These are phyloP conservation scores for Notiomystis cincta DNA, from an alignment of 2,113 vertebrate species.

Conservation along the genomic window DNA sequence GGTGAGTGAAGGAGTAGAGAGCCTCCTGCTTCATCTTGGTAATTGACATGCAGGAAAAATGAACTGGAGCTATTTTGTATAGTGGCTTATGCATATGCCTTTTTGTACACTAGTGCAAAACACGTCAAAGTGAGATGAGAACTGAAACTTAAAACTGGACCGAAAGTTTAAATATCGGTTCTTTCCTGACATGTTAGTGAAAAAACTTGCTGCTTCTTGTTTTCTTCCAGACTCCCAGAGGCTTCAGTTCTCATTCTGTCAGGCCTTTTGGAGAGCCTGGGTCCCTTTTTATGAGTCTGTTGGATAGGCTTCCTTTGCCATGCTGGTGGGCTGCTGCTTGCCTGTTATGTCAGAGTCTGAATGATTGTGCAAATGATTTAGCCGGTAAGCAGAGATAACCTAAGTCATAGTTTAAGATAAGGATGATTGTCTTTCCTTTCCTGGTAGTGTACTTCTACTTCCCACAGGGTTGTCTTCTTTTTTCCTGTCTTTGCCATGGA, in stretches of 20 bases:
- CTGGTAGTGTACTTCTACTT: neutral
- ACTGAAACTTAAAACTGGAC: neutral
- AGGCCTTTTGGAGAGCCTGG: neutral
- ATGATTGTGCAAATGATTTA: neutral
- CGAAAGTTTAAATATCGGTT: neutral
- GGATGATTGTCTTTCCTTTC: neutral
- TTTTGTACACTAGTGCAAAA: neutral
- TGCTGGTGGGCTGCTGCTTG: neutral
- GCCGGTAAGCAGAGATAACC: neutral
- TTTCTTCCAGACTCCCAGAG: neutral
- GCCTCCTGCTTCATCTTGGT: neutral
- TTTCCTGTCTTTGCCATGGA: neutral
- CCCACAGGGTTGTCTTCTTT: neutral
- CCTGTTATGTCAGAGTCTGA: neutral
- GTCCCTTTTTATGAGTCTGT: neutral
- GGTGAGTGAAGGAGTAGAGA: neutral
- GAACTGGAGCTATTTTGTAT: neutral
- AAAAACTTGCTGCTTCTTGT: neutral
- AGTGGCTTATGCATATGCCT: rapidly evolving
- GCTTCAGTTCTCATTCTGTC: neutral
- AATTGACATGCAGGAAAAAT: neutral
- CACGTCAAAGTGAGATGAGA: neutral
- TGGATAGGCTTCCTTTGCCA: neutral
- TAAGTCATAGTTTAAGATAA: neutral
- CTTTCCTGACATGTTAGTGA: neutral